Evolutionary conservation across 2,113 vertebrate genomes (phyloP).

Genomic region (Rhinoderma darwinii): DNA sequence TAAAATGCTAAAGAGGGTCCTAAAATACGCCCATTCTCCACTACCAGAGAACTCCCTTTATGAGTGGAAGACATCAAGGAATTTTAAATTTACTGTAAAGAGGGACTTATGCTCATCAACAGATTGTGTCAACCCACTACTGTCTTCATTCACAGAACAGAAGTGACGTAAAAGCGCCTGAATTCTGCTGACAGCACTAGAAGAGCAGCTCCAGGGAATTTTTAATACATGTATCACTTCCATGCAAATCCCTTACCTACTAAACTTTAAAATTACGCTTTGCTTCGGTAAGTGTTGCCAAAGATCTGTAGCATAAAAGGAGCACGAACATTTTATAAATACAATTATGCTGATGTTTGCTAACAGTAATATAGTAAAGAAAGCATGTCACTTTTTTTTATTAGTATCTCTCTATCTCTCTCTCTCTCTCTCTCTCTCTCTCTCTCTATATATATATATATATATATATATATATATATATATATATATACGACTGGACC

Average conservation of each 20-base stretch:
- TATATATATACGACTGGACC: too few relatives aligned
- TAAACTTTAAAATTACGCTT: neutral
- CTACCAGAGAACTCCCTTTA: too few relatives aligned
- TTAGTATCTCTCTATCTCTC: too few relatives aligned
- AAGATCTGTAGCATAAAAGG: neutral
- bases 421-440: too few relatives aligned
- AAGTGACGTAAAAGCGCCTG: neutral
- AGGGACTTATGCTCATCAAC: neutral
- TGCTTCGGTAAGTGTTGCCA: too few relatives aligned
- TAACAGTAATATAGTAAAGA: neutral
- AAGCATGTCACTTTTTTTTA: neutral
- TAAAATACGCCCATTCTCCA: too few relatives aligned
- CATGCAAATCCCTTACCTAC: neutral
- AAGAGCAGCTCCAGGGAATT: too few relatives aligned
- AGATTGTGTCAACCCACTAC: neutral
- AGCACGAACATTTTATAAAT: neutral
- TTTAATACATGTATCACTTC: neutral
- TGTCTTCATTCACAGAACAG: neutral
- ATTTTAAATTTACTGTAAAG: too few relatives aligned
- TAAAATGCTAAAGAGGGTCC: too few relatives aligned
- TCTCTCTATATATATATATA: too few relatives aligned
- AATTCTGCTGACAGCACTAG: neutral
- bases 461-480: too few relatives aligned
- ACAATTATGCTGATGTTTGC: neutral
- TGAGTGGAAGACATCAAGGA: too few relatives aligned